Evolutionary conservation across 2,888 invertebrate species (phyloP).

Genomic region (Priocnemis perturbator): DNA sequence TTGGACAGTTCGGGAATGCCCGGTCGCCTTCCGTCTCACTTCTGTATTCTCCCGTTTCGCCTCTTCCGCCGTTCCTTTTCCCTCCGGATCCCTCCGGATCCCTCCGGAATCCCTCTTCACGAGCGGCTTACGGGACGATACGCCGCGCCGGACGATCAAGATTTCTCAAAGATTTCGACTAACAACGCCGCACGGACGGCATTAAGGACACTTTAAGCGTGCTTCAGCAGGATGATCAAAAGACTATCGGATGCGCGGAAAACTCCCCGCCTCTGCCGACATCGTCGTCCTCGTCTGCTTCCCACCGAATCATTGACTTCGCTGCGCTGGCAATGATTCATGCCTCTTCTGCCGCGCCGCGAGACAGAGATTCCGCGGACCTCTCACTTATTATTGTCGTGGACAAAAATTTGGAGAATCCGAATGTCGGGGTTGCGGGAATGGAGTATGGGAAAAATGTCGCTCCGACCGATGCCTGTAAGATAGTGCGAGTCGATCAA

Average conservation of each 20-base stretch:
- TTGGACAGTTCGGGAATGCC: conserved; percentile 65
- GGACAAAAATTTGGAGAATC: too few relatives aligned
- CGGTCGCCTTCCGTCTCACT: conserved; percentile 2
- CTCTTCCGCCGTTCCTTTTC: conserved; percentile 1
- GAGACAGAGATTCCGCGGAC: too few relatives aligned
- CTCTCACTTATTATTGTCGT: too few relatives aligned
- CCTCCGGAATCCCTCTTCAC: conserved; percentile 51
- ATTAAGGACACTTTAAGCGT: conserved; percentile 16
- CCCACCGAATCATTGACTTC: too few relatives aligned
- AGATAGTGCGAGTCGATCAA: too few relatives aligned
- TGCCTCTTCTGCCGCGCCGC: too few relatives aligned
- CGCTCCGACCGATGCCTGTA: too few relatives aligned
- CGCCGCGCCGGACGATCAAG: conserved; percentile 44
- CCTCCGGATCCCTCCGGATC: conserved; percentile 43
- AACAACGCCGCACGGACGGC: conserved; percentile 32
- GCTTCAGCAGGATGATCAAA: background rate
- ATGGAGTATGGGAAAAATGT: too few relatives aligned
- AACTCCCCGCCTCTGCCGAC: too few relatives aligned
- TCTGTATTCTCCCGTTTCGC: conserved; percentile 27
- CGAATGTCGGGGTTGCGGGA: background rate
- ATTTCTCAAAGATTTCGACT: conserved; percentile 40
- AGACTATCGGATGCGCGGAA: too few relatives aligned
- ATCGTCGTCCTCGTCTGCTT: too few relatives aligned
- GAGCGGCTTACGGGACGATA: conserved; percentile 38
- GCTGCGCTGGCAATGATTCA: too few relatives aligned